phyloP scores from a whole-genome alignment of 1,140 invertebrate genomes.

The Laupala kohalensis region DNA sequence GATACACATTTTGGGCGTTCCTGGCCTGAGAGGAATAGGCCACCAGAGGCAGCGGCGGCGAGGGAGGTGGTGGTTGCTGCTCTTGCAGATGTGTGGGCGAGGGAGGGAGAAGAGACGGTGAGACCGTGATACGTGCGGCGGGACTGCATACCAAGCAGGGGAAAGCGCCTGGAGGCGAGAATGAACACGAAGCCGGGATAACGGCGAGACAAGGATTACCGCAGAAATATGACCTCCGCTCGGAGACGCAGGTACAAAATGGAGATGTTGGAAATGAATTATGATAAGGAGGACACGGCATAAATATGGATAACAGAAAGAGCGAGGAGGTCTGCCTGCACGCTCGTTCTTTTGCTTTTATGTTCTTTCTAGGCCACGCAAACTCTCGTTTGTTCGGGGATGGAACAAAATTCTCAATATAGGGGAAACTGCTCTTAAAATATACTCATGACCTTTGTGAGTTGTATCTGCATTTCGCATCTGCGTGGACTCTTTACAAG shows the following conservation, averaged over 20 bases:
- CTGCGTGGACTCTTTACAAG: too few relatives aligned
- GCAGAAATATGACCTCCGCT: not conserved
- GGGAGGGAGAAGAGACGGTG: too few relatives aligned
- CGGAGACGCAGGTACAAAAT: not conserved
- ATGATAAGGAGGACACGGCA: not conserved
- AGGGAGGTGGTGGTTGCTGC: not conserved
- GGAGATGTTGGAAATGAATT: not conserved
- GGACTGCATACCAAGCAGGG: not conserved
- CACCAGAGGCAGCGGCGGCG: too few relatives aligned
- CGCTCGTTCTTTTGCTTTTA: not conserved
- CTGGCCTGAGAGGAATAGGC: too few relatives aligned
- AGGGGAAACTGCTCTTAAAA: not conserved
- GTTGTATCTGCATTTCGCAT: too few relatives aligned
- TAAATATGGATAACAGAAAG: not conserved
- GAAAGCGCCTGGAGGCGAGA: not conserved
- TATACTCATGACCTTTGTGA: not conserved
- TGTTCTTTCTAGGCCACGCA: not conserved
- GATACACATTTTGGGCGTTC: too few relatives aligned
- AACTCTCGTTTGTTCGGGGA: not conserved
- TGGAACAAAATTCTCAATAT: not conserved
- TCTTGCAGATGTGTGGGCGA: not conserved
- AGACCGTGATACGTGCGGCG: not conserved
- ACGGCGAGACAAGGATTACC: not conserved
- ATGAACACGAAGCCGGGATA: not conserved
- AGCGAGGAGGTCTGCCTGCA: not conserved